Conservation (phyloP, 1,140 invertebrate species). For the Orchesella cincta region DNA sequence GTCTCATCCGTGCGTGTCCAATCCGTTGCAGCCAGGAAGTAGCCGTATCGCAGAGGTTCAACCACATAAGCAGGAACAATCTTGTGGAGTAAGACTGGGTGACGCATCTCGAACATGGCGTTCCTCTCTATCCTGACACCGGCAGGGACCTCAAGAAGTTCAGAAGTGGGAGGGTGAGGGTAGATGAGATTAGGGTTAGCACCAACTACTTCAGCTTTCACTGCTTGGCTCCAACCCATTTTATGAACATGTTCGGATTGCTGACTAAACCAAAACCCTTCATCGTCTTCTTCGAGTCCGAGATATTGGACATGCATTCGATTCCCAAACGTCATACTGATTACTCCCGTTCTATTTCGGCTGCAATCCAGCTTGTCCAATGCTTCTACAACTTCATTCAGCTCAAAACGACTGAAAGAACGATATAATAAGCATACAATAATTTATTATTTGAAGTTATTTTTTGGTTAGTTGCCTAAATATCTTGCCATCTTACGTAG, state of each 20-base stretch:
- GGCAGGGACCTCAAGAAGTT: background rate
- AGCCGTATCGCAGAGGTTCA: background rate
- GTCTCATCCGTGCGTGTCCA: background rate
- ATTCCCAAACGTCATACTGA: background rate
- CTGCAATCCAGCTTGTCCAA: background rate
- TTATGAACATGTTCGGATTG: background rate
- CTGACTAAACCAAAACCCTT: background rate
- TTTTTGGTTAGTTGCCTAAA: no score
- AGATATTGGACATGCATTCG: background rate
- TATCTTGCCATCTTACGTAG: no score
- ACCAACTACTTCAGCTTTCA: background rate
- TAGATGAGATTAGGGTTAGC: background rate
- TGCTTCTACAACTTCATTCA: background rate
- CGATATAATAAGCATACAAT: no score
- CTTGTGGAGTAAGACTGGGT: background rate
- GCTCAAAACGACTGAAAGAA: background rate
- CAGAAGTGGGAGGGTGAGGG: background rate
- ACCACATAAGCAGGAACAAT: background rate
- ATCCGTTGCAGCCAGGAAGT: slow-evolving; percentile 4
- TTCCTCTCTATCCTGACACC: background rate
- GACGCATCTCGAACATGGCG: background rate
- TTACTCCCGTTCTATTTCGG: background rate
- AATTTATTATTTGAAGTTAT: no score
- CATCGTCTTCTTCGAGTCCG: background rate
- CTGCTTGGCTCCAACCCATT: background rate